These are phyloP conservation scores for Caenorhabditis macrosperma DNA, from an alignment of 2,888 invertebrate genomes.

Conservation along the genomic window DNA sequence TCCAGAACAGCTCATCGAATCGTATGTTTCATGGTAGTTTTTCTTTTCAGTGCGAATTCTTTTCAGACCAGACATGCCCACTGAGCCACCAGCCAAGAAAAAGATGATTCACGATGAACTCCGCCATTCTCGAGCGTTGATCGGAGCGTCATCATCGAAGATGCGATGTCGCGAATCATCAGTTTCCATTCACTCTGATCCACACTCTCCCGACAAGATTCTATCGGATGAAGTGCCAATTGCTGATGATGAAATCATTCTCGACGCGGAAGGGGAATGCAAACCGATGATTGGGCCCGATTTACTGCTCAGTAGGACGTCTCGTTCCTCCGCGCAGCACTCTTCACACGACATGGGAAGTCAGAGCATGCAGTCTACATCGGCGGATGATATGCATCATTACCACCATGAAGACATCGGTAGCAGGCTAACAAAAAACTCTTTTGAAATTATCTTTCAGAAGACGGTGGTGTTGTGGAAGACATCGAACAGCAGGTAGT, in stretches of 20 bases:
- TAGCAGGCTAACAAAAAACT: too few relatives aligned
- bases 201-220: background rate
- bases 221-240: slow-evolving; percentile 26
- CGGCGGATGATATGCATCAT: slow-evolving; percentile 15
- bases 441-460: too few relatives aligned
- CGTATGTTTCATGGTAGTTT: slow-evolving; percentile 28
- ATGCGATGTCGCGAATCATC: background rate
- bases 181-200: background rate
- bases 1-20: slow-evolving; percentile 36
- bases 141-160: background rate
- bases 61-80: slow-evolving; percentile 9
- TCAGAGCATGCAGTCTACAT: slow-evolving; percentile 9
- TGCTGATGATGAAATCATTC: slow-evolving; percentile 64
- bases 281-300: slow-evolving; percentile 57
- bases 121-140: background rate
- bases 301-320: slow-evolving; percentile 42
- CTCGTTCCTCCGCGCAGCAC: background rate
- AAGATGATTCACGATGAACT: slow-evolving; percentile 1
- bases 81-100: slow-evolving; percentile 43
- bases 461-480: slow-evolving; percentile 14
- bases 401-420: slow-evolving; percentile 46
- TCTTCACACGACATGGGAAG: slow-evolving; percentile 11
- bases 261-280: slow-evolving; percentile 56
- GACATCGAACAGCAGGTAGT: slow-evolving; percentile 34
- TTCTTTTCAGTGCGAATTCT: background rate